Conservation (phyloP, 1,140 invertebrate genomes). For the Venturia canescens region DNA sequence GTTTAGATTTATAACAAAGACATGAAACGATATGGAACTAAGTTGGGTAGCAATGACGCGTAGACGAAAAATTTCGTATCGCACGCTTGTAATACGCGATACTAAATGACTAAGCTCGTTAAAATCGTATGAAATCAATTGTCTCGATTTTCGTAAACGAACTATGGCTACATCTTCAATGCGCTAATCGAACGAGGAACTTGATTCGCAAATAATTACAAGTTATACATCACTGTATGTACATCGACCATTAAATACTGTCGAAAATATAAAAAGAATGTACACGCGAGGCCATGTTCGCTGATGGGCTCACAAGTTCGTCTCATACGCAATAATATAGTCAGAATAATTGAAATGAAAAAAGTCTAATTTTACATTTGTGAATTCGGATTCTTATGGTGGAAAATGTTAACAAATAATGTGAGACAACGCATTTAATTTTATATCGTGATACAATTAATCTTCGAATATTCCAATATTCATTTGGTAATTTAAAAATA, state of each 20-base stretch:
- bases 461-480: too few relatives aligned
- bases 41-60: slow-evolving; percentile 1
- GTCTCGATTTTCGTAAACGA: neutral
- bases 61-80: slow-evolving; percentile 15
- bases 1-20: neutral
- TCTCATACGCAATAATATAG: too few relatives aligned
- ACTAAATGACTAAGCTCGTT: too few relatives aligned
- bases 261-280: neutral
- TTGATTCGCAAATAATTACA: neutral
- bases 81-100: neutral
- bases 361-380: neutral
- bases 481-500: too few relatives aligned
- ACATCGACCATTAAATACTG: neutral
- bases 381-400: neutral
- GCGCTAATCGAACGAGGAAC: neutral
- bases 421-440: neutral
- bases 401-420: neutral
- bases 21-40: neutral
- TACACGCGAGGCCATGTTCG: too few relatives aligned
- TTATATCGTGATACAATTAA: too few relatives aligned
- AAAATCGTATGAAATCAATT: neutral
- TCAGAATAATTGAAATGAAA: neutral
- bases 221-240: neutral
- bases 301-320: too few relatives aligned
- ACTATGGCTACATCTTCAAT: neutral